Evolutionary conservation across 2,888 invertebrate genomes (phyloP).

Genomic region (Bombyx huttoni): DNA sequence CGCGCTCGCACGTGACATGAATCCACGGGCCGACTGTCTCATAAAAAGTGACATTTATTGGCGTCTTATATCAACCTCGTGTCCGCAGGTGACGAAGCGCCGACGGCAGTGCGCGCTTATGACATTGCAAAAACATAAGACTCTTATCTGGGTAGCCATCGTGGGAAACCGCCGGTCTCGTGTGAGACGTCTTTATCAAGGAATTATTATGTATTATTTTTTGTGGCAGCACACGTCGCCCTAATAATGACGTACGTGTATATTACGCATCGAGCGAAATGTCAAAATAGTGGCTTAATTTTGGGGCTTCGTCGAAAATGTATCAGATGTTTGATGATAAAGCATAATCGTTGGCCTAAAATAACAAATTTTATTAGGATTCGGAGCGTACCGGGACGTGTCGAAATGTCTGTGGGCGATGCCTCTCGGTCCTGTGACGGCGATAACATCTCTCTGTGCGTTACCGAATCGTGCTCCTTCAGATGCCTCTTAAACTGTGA

Average conservation of each 20-base stretch:
- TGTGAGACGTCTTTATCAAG: conserved; percentile 1
- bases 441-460: conserved; percentile 65
- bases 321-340: conserved; percentile 14
- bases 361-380: conserved; percentile 38
- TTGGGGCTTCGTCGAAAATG: not conserved
- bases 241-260: not conserved
- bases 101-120: conserved; percentile 48
- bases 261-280: conserved; percentile 4
- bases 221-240: not conserved
- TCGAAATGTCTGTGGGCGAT: conserved; percentile 57
- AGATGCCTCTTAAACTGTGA: conserved; percentile 61
- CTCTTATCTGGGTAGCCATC: conserved; percentile 45
- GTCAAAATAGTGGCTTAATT: conserved; percentile 10
- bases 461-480: conserved; percentile 64
- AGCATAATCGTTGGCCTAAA: conserved; percentile 40
- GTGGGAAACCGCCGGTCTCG: conserved; percentile 37
- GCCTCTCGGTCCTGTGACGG: conserved; percentile 56
- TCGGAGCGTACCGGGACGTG: conserved; percentile 50
- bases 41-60: conserved; percentile 72
- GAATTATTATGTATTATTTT: not conserved
- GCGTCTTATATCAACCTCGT: conserved; percentile 68
- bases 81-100: conserved; percentile 49
- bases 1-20: conserved; percentile 60
- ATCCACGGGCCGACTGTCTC: conserved; percentile 46
- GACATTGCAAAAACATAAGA: conserved; percentile 57